Evolutionary conservation across 2,797 vertebrate species (phyloP).

Genomic region (Atherinosoma microstoma): DNA sequence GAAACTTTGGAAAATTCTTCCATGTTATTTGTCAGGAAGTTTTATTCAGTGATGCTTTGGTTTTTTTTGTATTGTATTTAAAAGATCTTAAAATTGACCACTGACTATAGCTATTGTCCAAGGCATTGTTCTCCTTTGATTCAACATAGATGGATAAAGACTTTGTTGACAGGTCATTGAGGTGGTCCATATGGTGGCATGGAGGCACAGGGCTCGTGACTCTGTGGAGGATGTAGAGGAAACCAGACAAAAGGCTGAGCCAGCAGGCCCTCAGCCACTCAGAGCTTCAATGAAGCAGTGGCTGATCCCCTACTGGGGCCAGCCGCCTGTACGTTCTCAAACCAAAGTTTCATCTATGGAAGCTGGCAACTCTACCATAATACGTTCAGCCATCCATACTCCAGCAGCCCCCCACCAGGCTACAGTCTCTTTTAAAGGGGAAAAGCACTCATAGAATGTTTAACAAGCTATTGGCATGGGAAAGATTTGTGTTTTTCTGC

Average conservation of each 20-base stretch:
- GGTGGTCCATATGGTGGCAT: conserved; percentile 76
- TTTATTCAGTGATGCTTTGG: conserved; percentile 1
- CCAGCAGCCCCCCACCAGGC: conserved; percentile 56
- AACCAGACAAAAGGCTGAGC: conserved; percentile 82
- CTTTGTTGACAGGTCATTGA: conserved; percentile 76
- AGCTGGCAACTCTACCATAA: conserved; percentile 69
- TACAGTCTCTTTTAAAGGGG: conserved; percentile 54
- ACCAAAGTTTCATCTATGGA: conserved; percentile 77
- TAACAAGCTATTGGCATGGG: conserved; percentile 54
- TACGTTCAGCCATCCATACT: conserved; percentile 79
- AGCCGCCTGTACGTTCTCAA: conserved; percentile 77
- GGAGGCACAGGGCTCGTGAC: conserved; percentile 70
- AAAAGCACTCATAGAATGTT: conserved; percentile 69
- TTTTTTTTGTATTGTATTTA: conserved; percentile 3
- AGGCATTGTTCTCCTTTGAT: conserved; percentile 56
- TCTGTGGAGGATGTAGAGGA: conserved; percentile 76
- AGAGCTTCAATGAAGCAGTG: conserved; percentile 76
- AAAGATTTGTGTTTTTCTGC: conserved; percentile 38
- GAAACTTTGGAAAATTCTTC: neutral
- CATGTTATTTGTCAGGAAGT: conserved; percentile 17
- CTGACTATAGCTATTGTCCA: conserved; percentile 51
- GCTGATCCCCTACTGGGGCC: conserved; percentile 74
- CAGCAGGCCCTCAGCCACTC: conserved; percentile 72
- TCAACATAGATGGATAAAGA: conserved; percentile 67
- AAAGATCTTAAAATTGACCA: conserved; percentile 32